Conservation (phyloP, 2,113 vertebrate species). For the Salvelinus fontinalis region DNA sequence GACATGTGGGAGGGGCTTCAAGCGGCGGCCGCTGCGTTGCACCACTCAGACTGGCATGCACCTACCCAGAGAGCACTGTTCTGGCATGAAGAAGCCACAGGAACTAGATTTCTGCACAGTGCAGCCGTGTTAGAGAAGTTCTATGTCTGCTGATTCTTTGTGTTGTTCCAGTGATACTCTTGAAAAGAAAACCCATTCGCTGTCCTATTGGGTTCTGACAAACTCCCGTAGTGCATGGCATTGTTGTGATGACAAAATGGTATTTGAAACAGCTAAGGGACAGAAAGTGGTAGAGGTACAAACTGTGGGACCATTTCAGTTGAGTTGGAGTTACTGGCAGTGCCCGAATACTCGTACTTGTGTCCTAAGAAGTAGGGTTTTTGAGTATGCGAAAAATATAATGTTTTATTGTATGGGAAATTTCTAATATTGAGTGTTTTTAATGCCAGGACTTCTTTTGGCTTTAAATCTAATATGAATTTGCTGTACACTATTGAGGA, state of each 20-base stretch:
- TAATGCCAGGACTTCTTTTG: no score
- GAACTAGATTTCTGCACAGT: constrained; percentile 92
- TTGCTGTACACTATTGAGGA: no score
- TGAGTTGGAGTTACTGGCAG: constrained; percentile 34
- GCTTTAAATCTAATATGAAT: no score
- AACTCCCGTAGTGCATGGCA: neutral
- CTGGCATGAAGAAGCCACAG: constrained; percentile 88
- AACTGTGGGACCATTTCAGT: constrained; percentile 38
- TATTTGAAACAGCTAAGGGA: constrained; percentile 22
- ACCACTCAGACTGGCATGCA: constrained; percentile 60
- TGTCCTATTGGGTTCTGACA: constrained; percentile 6
- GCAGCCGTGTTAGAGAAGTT: constrained; percentile 77
- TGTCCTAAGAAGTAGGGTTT: neutral
- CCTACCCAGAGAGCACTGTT: constrained; percentile 86
- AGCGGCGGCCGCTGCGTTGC: constrained; percentile 83
- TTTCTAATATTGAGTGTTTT: no score
- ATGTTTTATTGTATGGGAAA: no score
- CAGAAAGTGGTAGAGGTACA: constrained; percentile 13
- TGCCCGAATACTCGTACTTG: no score
- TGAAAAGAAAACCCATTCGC: neutral
- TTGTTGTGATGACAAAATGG: constrained; percentile 3
- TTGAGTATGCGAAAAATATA: no score
- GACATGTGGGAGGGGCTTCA: constrained; percentile 90
- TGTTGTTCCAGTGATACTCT: neutral
- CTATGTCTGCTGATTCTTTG: no score